Evolutionary conservation across 2,797 vertebrate species (phyloP), one percentile per base, ranked within the genome.

Genomic region (Mastacembelus armatus): DNA sequence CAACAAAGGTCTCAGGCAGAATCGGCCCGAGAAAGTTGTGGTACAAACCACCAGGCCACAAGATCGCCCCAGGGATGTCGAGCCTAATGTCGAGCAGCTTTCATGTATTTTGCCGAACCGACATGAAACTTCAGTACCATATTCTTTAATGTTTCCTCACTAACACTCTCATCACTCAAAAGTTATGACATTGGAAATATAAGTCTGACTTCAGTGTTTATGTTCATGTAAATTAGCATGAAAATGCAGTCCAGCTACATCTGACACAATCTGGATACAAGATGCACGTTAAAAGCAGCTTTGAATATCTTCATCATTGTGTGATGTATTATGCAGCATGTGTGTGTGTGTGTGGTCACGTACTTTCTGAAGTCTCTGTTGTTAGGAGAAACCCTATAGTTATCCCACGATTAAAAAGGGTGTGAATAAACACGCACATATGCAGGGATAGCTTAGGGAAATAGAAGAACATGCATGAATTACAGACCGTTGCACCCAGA

Each of bases 351-450:
- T 48, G 66, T 29, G 63, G 47, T 47, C 44, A 68, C 26, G 45
- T 65, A 43, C 48, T 78, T 44, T 80, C 65, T 83, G 62, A 77
- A 73, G 74, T 75, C 22, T 81, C 56, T 73, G 65, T 42, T 78
- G 58, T 36, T 72, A 77, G 33, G 40, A 65, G 52, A 40, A 72
- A 57, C 73, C 65, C 68, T 77, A 36, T 82, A 68, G 71, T 87
- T 85, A 80, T 69, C 42, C 38, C 19, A 19, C 76, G 88, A 88
- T 88, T 84, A 85, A 83, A 87, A 84, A n/a, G 71, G 50, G 55
- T 71, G 71, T 78, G 70, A 76, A 58, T 33, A 72, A 18, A 36
- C 24, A 60, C 36, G n/a, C 55, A 54, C 63, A 67, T 57, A 71
- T n/a, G 33, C 47, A 69, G 54, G n/a, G 30, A 74, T 70, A 76